Evolutionary conservation across 2,888 invertebrate genomes (phyloP).

Genomic region (Nephrotoma flavescens): DNA sequence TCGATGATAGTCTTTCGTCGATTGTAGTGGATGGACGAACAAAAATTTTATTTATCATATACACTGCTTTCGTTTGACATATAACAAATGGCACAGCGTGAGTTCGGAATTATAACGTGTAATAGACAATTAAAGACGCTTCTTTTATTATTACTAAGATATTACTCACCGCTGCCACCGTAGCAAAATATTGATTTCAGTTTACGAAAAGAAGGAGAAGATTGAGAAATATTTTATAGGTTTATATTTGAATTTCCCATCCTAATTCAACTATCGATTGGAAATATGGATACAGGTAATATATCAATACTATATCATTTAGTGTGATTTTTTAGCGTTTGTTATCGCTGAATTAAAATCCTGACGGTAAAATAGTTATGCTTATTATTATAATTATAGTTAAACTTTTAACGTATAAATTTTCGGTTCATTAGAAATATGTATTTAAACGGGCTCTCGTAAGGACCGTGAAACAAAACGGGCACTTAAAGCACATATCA

Average conservation of each 20-base stretch:
- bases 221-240: conserved; percentile 58
- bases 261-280: conserved; percentile 39
- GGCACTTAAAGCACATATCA: too few species aligned
- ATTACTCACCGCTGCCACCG: conserved; percentile 44
- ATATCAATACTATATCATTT: conserved; percentile 45
- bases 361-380: conserved; percentile 45
- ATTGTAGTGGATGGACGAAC: too few species aligned
- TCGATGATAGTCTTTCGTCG: too few species aligned
- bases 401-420: too few species aligned
- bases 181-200: conserved; percentile 44
- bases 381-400: too few species aligned
- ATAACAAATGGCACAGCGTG: conserved; percentile 51
- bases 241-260: conserved; percentile 49
- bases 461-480: too few species aligned
- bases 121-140: conserved; percentile 33
- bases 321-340: conserved; percentile 52
- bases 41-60: too few species aligned
- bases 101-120: conserved; percentile 37
- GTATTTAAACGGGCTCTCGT: too few species aligned
- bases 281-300: conserved; percentile 34
- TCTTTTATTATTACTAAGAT: conserved; percentile 62
- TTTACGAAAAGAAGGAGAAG: conserved; percentile 51
- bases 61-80: conserved; percentile 48
- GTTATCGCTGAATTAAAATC: conserved; percentile 55
- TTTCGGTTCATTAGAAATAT: too few species aligned